Percentiles rank a stretch among this genome's conserved stretches.
Evolutionary conservation across 2,797 vertebrate genomes (phyloP).

Genomic region (Echeneis naucrates): DNA sequence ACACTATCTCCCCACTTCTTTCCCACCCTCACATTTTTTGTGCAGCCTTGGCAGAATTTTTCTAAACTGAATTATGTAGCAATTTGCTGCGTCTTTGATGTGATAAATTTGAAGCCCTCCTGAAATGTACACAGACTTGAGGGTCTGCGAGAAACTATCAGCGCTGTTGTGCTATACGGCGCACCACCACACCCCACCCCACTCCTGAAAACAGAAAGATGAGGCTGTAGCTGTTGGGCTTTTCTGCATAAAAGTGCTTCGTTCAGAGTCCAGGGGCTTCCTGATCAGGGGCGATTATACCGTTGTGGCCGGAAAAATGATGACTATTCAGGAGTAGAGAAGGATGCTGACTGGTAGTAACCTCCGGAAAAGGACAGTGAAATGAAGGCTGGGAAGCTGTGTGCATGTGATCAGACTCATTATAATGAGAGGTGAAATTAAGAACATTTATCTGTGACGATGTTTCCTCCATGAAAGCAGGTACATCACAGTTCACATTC

Average conservation of each 20-base stretch:
- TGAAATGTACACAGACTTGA: conserved; percentile 77
- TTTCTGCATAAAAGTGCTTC: conserved; percentile 82
- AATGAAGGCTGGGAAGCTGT: conserved; percentile 65
- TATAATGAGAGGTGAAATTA: conserved; percentile 69
- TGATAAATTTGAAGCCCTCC: conserved; percentile 79
- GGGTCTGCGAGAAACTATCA: conserved; percentile 68
- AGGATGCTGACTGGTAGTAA: conserved; percentile 86
- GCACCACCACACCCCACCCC: conserved; percentile 3
- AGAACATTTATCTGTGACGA: conserved; percentile 70
- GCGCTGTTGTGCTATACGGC: conserved; percentile 44
- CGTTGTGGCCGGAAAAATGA: conserved; percentile 83
- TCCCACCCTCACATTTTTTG: conserved; percentile 64
- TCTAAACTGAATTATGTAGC: conserved; percentile 85
- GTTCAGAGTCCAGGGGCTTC: conserved; percentile 81
- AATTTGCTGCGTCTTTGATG: conserved; percentile 86
- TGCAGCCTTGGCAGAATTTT: conserved; percentile 84
- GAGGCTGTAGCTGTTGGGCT: conserved; percentile 79
- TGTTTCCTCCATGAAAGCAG: conserved; percentile 45
- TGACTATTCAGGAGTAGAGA: conserved; percentile 81
- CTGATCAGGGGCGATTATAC: conserved; percentile 81
- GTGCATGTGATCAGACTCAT: conserved; percentile 43
- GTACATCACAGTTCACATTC: conserved; percentile 37
- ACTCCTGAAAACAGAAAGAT: conserved; percentile 66
- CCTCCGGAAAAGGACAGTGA: conserved; percentile 79
- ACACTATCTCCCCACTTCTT: conserved; percentile 16